A percentile compares a stretch with the other conserved stretches of the same genome.
These are phyloP conservation scores for Drosophila tanythrix DNA, from an alignment of 2,888 invertebrate genomes.

Conservation along the genomic window DNA sequence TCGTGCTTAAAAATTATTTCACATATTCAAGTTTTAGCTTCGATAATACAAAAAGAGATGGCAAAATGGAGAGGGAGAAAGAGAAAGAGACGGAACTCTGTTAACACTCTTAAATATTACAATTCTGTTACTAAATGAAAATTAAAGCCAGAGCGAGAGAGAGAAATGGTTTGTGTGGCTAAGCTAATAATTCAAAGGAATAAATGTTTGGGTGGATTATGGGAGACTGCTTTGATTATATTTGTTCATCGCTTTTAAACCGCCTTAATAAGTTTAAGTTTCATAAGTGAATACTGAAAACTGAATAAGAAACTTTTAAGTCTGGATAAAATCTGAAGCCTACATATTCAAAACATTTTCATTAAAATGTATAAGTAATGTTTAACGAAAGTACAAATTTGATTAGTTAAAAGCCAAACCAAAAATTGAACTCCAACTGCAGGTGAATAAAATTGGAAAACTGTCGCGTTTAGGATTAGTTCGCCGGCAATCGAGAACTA, in stretches of 20 bases:
- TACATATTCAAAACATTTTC: not conserved
- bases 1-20: constrained; percentile 72
- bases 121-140: constrained; percentile 3
- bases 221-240: not conserved
- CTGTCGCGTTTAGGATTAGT: not conserved
- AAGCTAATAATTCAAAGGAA: not conserved
- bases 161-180: not conserved
- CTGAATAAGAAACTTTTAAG: not conserved
- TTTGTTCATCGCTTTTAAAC: not conserved
- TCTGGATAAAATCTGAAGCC: not conserved
- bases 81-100: not conserved
- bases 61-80: not conserved
- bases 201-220: not conserved
- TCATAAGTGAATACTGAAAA: not conserved
- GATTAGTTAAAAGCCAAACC: not conserved
- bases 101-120: not conserved
- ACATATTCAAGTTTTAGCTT: constrained; percentile 48
- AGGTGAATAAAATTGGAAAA: not conserved
- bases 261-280: not conserved
- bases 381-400: not conserved
- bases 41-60: constrained; percentile 24
- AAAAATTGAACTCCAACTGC: not conserved
- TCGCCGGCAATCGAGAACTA: not conserved
- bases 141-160: not conserved
- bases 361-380: not conserved